phyloP scores from a whole-genome alignment of 2,113 vertebrate genomes.

The Ceratotherium simum region DNA sequence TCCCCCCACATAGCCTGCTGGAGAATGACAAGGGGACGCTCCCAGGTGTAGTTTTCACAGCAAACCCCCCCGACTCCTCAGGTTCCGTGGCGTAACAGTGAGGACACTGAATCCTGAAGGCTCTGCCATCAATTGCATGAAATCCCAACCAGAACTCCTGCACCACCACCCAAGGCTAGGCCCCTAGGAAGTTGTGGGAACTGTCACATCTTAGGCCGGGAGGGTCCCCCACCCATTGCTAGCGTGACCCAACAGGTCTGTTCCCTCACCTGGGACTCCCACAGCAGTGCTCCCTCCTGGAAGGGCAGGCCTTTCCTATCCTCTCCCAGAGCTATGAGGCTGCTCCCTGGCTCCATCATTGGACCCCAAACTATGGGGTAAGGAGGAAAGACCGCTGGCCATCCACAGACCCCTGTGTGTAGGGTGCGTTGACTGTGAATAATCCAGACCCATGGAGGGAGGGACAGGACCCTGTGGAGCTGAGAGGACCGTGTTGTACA shows the following conservation, averaged over 20 bases:
- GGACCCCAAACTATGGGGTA: neutral
- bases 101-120: neutral
- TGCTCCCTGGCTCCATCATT: rapidly evolving
- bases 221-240: rapidly evolving
- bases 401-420: neutral
- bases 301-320: neutral
- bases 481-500: neutral
- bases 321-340: neutral
- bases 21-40: neutral
- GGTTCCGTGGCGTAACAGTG: neutral
- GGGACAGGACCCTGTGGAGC: neutral
- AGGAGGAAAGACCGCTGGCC: neutral
- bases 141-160: neutral
- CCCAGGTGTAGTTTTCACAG: neutral
- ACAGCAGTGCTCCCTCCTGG: rapidly evolving
- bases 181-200: too few relatives aligned
- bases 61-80: neutral
- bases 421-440: neutral
- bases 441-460: neutral
- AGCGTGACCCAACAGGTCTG: neutral
- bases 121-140: neutral
- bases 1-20: too few relatives aligned
- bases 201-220: rapidly evolving
- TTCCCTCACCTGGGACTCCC: rapidly evolving
- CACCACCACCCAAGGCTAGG: neutral